Percentiles rank a stretch among this genome's conserved stretches.
These are phyloP conservation scores for Antrozous pallidus DNA, from an alignment of 2,797 vertebrate genomes.

Conservation along the genomic window DNA sequence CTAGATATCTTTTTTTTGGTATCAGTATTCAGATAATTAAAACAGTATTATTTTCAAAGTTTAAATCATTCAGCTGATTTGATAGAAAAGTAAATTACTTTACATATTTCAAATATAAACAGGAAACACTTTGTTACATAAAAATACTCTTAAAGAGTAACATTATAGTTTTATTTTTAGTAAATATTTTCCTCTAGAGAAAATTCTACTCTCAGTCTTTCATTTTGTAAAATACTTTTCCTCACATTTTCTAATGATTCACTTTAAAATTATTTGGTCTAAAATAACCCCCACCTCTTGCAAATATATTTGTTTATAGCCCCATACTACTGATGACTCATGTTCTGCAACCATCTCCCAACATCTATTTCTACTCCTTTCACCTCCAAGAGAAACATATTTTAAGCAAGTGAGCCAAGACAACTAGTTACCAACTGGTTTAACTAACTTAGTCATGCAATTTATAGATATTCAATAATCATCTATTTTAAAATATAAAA, in stretches of 20 bases:
- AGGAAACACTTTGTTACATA: background rate
- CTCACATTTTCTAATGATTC: background rate
- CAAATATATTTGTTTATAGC: background rate
- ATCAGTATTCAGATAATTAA: background rate
- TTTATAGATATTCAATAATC: background rate
- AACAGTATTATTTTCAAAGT: background rate
- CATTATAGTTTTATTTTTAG: background rate
- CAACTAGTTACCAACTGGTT: background rate
- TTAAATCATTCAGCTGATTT: background rate
- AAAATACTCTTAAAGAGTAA: background rate
- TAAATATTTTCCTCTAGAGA: background rate
- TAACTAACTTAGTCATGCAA: background rate
- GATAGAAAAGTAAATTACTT: background rate
- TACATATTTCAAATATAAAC: background rate
- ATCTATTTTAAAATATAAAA: conserved; percentile 18
- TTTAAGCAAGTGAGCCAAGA: background rate
- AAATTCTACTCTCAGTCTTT: background rate
- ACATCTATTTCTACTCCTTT: background rate
- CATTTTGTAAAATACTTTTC: background rate
- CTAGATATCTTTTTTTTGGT: background rate
- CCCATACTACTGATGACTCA: background rate
- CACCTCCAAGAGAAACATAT: background rate
- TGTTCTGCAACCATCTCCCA: background rate
- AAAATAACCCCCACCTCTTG: background rate
- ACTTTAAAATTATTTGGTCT: background rate